phyloP scores from a whole-genome alignment of 2,888 invertebrate genomes.

The Acronicta alni region DNA sequence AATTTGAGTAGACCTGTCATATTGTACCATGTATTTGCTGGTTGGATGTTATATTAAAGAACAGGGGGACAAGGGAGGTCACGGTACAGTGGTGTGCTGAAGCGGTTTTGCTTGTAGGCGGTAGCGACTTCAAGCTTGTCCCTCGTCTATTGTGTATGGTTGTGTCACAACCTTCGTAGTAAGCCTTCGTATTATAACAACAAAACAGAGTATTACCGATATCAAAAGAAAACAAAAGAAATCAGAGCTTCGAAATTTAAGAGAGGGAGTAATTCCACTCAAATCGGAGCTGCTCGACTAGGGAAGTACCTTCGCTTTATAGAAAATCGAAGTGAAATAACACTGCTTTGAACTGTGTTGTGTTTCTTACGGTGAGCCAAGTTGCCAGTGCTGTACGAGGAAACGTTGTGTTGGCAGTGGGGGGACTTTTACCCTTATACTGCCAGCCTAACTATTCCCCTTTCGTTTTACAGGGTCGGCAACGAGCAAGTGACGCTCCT shows the following conservation, averaged over 20 bases:
- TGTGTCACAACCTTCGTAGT: conserved; percentile 72
- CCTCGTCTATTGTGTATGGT: conserved; percentile 69
- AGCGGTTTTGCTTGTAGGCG: conserved; percentile 66
- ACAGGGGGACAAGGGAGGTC: conserved; percentile 56
- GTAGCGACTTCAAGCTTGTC: conserved; percentile 66
- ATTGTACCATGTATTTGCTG: conserved; percentile 58
- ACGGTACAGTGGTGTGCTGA: conserved; percentile 62
- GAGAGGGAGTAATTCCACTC: too few relatives aligned
- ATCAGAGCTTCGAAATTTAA: conserved; percentile 28
- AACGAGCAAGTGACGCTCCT: too few relatives aligned
- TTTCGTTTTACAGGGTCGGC: too few relatives aligned
- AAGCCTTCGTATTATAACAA: conserved; percentile 71
- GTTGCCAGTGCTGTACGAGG: too few relatives aligned
- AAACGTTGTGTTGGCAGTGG: too few relatives aligned
- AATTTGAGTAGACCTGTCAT: conserved; percentile 72
- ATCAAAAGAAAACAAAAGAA: conserved; percentile 56
- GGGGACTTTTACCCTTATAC: too few relatives aligned
- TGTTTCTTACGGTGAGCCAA: too few relatives aligned
- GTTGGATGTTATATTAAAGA: conserved; percentile 56
- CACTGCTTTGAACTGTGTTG: too few relatives aligned
- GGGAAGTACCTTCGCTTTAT: too few relatives aligned
- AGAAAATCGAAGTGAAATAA: too few relatives aligned
- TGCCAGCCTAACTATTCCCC: too few relatives aligned
- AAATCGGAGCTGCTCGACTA: too few relatives aligned
- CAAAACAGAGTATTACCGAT: conserved; percentile 69